These are phyloP conservation scores for Chymomyza fuscimana DNA, from an alignment of 2,888 invertebrate species.

Conservation along the genomic window DNA sequence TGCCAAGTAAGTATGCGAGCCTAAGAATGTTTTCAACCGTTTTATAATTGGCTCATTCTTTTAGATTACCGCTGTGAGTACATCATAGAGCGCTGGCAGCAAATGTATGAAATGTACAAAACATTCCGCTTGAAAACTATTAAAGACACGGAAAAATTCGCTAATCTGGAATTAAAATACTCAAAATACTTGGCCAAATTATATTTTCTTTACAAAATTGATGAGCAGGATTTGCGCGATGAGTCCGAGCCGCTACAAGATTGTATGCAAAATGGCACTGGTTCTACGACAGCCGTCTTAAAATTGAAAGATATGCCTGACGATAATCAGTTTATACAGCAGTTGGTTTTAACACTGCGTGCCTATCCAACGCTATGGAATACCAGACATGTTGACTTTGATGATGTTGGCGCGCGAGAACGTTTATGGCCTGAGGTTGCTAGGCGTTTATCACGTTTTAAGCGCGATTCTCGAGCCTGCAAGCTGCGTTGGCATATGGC, in stretches of 20 bases:
- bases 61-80: constrained; percentile 63
- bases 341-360: constrained; percentile 63
- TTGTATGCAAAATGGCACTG: constrained; percentile 35
- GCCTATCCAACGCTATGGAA: constrained; percentile 73
- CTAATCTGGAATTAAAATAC: constrained; percentile 72
- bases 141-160: constrained; percentile 62
- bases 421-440: constrained; percentile 70
- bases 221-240: constrained; percentile 72
- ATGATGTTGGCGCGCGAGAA: constrained; percentile 65
- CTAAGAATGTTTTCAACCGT: not conserved
- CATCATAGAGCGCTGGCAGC: constrained; percentile 74
- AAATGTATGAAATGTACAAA: constrained; percentile 77
- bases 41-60: constrained; percentile 8
- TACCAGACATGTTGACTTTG: constrained; percentile 59
- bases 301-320: constrained; percentile 72
- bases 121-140: constrained; percentile 75
- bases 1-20: constrained; percentile 54
- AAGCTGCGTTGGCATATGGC: constrained; percentile 77
- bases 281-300: not conserved
- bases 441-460: constrained; percentile 59
- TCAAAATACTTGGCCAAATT: constrained; percentile 75
- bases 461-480: constrained; percentile 64
- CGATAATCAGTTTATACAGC: constrained; percentile 69
- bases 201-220: constrained; percentile 75
- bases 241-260: constrained; percentile 72